Evolutionary conservation across 2,888 invertebrate genomes (phyloP), one percentile per base, ranked within the genome.

Genomic region (Acronicta psi): DNA sequence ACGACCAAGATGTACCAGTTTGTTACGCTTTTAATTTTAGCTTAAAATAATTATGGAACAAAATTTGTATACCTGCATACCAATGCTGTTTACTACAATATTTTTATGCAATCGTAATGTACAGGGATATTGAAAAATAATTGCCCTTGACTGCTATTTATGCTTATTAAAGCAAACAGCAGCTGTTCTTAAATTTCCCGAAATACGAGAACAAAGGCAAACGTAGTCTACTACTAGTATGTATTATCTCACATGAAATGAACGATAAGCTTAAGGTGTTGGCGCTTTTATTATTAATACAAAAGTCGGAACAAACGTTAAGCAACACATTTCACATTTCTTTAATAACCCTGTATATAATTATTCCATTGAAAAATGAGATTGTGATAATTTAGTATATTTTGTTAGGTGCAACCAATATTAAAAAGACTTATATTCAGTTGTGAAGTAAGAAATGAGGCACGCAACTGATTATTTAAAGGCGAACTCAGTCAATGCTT

Each of bases 1-100:
- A 31, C 49, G 70, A 67, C 62, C 64, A 77, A 75, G 42, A 44
- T 70, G 52, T 64, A 59, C 46, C 45, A 29, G 37, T 59, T 52
- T 59, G 14, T 51, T 58, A 57, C 6, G 36, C 43, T 38, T 52
- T 25, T 56, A 68, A 43, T 43, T 40, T 53, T 57, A 43, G 37
- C 54, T 50, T 31, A 52, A 31, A 29, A 29, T 51, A 31, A 13
- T 31, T 31, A 18, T 44, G 31, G n/a, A 47, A 25, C 10, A 18
- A 25, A 37, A 41, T 34, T 45, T 56, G 18, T 62, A 54, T 31
- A 25, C 9, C 4, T 42, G n/a, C n/a, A n/a, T n/a, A n/a, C n/a
- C n/a, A n/a, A 9, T 46, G 8, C 29, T 37, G 14, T 16, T 47
- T n/a, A 23, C 20, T 2, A 41, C 13, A 31, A 31, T 31, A 31